Base-by-base conservation (phyloP, 2,888 invertebrate species). In the Carterocephalus palaemon region DNA sequence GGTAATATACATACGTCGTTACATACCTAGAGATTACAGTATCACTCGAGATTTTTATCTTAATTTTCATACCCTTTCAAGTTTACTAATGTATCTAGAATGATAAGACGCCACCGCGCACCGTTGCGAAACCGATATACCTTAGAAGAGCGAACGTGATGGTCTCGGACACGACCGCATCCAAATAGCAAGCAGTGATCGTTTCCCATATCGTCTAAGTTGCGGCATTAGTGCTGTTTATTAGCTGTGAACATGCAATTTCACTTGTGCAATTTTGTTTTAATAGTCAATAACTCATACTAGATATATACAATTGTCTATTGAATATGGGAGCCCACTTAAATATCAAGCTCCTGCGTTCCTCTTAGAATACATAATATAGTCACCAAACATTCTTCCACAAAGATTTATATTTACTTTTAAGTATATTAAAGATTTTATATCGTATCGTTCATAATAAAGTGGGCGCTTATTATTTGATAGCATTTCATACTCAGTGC, bases 401-500 rank as follows among this genome's bases (percentile, higher is more conserved):
- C 76, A 81, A 80, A 83, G 79, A 80, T 79, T 82, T 83, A 82
- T 82, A 81, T 80, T 82, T 83, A 82, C 60, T 82, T 83, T 82
- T 81, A 82, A 76, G 74, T 56, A 63, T 72, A 70, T 71, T 73
- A 76, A 76, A 81, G 73, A 75, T 75, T 77, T 79, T 78, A 75
- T 79, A 73, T 61, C 67, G 62, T 74, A 71, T 70, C 68, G 71
- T 75, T 75, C 69, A 67, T 64, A 70, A 65, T 75, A 68, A 67
- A 62, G 85, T 84, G 88, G 85, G 86, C 86, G 81, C 87, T 85
- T 86, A 86, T 86, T 77, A 85, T 86, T 87, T 86, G 74, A 83
- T 85, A 82, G 82, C 80, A 81, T 84, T 85, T 86, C 87, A 87
- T 88, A 88, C 87, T 87, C 88, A 88, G 88, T 88, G 88, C 88